Percentiles rank a stretch among this genome's conserved stretches.
Conservation (phyloP, 2,113 vertebrate genomes). For the Psephotus haematonotus region DNA sequence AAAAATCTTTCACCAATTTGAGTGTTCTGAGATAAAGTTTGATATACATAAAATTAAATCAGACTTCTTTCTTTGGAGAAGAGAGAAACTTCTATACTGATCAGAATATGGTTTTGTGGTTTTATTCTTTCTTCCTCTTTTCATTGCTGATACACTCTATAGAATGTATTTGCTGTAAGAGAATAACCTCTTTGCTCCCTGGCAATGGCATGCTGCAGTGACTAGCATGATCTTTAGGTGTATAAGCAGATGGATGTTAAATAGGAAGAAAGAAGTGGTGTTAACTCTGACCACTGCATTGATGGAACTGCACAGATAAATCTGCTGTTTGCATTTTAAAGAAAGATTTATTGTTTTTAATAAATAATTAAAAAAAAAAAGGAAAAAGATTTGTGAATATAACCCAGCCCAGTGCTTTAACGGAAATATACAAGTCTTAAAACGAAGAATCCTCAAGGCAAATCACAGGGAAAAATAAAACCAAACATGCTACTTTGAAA, state of each 20-base stretch:
- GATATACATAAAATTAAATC: not conserved
- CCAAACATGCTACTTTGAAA: not conserved
- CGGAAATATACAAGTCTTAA: not conserved
- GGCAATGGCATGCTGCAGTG: not conserved
- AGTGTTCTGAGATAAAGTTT: not conserved
- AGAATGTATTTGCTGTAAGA: not conserved
- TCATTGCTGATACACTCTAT: not conserved
- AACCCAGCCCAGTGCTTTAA: not conserved
- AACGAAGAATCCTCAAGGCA: not conserved
- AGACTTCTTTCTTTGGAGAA: not conserved
- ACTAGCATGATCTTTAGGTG: not conserved
- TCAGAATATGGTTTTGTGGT: not conserved
- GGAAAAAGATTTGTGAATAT: not conserved
- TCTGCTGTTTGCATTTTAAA: not conserved
- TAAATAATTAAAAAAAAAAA: not conserved
- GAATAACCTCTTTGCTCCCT: not conserved
- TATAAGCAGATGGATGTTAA: not conserved
- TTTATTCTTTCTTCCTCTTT: not conserved
- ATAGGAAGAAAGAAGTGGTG: not conserved
- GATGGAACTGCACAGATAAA: not conserved
- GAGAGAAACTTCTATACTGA: not conserved
- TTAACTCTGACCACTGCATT: not conserved
- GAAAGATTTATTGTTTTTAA: not conserved
- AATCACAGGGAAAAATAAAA: not conserved
- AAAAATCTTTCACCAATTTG: not conserved